Base-by-base conservation (phyloP, 2,113 vertebrate genomes). In the Gasterosteus aculeatus region DNA sequence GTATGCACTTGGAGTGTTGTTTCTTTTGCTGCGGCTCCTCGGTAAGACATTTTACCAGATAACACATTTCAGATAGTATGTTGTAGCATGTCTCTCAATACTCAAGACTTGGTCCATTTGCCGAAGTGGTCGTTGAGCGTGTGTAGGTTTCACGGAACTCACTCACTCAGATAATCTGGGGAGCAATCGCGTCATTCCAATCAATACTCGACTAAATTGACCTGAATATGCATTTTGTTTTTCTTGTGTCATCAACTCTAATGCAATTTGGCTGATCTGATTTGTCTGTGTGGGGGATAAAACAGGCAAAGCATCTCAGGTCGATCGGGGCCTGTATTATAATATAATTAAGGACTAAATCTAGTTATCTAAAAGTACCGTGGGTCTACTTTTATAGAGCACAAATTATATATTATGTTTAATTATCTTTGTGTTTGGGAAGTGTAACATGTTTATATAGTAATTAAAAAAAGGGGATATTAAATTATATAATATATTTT, bases 1-100 rank as follows among this genome's bases (percentile, higher is more conserved):
- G 0, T 99, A 99, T 0, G 98, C 98, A 35, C 94, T 99, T 59
- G 98, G 98, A 80, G 95, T 99, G 60, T 93, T 99, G 67, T 99
- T 99, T 75, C 96, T 99, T 44, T 91, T 99, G 80, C 95, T 99
- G 0, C 95, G 98, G 86, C 92, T 99, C 59, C 88, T 99, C 4
- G 98, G 98, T 99, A 93, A 78, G 96, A 78, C 9, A 38, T 61
- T 47, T 14, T 1, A 58, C 46, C 58, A 66, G 66, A 72, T 44
- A 31, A 47, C 63, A 9, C 22, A 59, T 60, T 78, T 61, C 38
- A 14, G 0, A 64, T 33, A 7, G 15, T 19, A 1, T 10, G n/a
- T 10, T 4, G 2, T 26, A 54, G n/a, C 49, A 26, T 2, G 41
- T 64, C 69, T 69, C 44, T 69, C 44, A 10, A 19, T 53, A 38